Conservation (phyloP, 2,113 vertebrate genomes). For the Chinchilla lanigera region DNA sequence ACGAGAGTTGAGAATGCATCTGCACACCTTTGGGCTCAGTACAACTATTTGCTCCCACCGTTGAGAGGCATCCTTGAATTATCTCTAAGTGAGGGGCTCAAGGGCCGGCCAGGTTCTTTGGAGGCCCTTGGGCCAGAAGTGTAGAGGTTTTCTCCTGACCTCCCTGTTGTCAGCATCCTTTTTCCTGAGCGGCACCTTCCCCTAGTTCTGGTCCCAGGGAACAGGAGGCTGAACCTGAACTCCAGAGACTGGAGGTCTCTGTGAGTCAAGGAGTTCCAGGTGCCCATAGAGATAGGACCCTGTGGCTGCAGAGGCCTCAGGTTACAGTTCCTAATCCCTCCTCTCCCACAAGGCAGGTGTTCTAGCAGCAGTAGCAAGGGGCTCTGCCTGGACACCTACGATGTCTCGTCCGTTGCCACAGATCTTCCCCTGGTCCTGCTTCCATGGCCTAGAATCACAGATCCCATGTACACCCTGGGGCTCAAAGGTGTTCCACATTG, state of each 20-base stretch:
- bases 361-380: too few species aligned
- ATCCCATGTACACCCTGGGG: background rate
- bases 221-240: background rate
- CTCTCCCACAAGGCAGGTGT: background rate
- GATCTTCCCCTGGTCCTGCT: background rate
- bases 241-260: background rate
- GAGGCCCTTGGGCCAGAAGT: background rate
- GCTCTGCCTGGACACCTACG: background rate
- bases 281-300: background rate
- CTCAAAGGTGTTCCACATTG: background rate
- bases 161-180: background rate
- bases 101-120: background rate
- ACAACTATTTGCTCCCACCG: background rate
- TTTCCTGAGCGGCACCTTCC: background rate
- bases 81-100: background rate
- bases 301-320: background rate
- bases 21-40: background rate
- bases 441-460: too few species aligned
- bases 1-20: background rate
- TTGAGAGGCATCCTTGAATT: background rate
- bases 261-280: background rate
- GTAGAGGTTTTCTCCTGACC: background rate
- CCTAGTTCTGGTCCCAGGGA: background rate
- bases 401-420: background rate
- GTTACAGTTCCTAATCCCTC: background rate